phyloP scores from a whole-genome alignment of 2,797 vertebrate genomes.

The Oryzias dopingdopingensis region DNA sequence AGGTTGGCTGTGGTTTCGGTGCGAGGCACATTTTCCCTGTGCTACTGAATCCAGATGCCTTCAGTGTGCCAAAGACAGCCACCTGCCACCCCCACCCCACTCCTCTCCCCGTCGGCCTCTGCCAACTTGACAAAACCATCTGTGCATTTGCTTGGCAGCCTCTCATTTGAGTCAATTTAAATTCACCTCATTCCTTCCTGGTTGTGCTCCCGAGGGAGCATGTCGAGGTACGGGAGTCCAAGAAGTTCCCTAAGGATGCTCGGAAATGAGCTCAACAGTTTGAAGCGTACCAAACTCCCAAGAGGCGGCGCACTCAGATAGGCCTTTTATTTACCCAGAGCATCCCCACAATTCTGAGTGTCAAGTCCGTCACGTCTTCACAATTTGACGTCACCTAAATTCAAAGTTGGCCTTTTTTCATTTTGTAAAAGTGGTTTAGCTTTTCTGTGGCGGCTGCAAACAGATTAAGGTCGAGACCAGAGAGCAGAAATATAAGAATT shows the following conservation, averaged over 20 bases:
- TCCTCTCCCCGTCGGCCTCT: conserved; percentile 24
- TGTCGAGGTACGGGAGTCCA: conserved; percentile 53
- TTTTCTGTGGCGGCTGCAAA: conserved; percentile 37
- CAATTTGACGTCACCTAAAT: conserved; percentile 21
- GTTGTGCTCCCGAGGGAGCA: conserved; percentile 36
- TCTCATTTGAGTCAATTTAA: conserved; percentile 60
- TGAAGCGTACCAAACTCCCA: conserved; percentile 43
- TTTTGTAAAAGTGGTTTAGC: conserved; percentile 26
- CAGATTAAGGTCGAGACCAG: conserved; percentile 24
- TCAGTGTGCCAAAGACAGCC: conserved; percentile 50
- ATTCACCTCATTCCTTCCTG: conserved; percentile 44
- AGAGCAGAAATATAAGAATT: conserved; percentile 4
- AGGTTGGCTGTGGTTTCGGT: conserved; percentile 14
- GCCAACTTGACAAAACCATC: conserved; percentile 70
- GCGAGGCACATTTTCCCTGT: conserved; percentile 22
- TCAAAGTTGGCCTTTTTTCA: conserved; percentile 10
- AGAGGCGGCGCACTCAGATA: conserved; percentile 21
- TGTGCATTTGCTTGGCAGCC: conserved; percentile 58
- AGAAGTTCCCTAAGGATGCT: conserved; percentile 41
- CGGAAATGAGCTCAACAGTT: conserved; percentile 44
- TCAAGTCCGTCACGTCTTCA: conserved; percentile 15
- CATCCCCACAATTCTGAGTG: conserved; percentile 7
- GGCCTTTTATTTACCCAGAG: conserved; percentile 24
- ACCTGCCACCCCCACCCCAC: conserved; percentile 34
- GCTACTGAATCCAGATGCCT: conserved; percentile 62